These are phyloP conservation scores for Hystrix cristata DNA, from an alignment of 2,113 vertebrate genomes.

Conservation along the genomic window DNA sequence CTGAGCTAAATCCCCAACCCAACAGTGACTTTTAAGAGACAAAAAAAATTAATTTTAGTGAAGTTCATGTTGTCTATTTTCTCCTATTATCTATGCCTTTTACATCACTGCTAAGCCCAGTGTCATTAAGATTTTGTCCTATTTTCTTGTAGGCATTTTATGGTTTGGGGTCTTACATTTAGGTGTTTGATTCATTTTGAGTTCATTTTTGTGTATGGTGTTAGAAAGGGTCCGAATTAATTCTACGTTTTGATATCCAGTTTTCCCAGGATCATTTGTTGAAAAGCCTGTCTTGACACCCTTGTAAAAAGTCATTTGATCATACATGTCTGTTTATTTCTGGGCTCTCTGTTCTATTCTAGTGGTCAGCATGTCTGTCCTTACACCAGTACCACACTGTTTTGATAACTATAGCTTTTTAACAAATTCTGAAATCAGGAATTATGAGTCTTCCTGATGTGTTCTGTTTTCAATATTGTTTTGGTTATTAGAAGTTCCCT, in stretches of 20 bases:
- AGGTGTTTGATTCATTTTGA: neutral
- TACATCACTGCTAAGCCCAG: neutral
- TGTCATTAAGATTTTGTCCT: neutral
- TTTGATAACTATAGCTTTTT: neutral
- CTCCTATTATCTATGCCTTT: neutral
- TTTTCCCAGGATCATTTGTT: neutral
- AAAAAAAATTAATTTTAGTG: neutral
- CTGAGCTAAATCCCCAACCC: too few relatives aligned
- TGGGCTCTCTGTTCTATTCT: neutral
- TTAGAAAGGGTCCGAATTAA: neutral
- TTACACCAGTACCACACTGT: neutral
- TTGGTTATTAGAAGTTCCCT: neutral
- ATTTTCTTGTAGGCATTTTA: slow-evolving; percentile 48
- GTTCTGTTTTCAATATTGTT: neutral
- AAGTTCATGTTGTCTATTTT: neutral
- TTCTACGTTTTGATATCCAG: neutral
- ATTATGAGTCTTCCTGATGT: neutral
- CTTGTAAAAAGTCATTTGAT: neutral
- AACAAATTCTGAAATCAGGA: neutral
- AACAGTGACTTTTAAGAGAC: neutral
- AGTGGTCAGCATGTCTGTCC: too few relatives aligned
- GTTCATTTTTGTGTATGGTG: neutral
- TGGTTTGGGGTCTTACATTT: neutral
- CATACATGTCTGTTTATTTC: neutral
- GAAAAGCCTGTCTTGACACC: neutral